phyloP scores from a whole-genome alignment of 2,113 vertebrate genomes.

The Gopherus evgoodei region DNA sequence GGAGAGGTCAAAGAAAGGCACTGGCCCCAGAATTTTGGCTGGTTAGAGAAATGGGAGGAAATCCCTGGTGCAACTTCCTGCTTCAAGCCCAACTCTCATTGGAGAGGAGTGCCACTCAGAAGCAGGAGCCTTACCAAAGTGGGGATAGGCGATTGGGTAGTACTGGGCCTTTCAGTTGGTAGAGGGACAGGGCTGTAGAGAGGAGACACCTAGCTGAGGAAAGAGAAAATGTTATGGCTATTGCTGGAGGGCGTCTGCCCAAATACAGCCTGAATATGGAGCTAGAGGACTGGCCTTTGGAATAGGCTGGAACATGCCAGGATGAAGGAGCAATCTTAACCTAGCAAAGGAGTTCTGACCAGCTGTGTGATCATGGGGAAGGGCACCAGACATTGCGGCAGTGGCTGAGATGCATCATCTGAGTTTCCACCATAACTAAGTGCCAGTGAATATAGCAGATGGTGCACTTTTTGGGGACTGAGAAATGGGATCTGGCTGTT shows the following conservation, averaged over 20 bases:
- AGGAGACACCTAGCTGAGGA: no score
- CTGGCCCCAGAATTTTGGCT: no score
- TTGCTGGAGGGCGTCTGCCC: not conserved
- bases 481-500: not conserved
- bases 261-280: not conserved
- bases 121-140: not conserved
- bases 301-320: not conserved
- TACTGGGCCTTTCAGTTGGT: no score
- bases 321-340: not conserved
- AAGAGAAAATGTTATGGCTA: no score
- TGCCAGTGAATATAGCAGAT: not conserved
- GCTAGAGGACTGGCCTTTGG: not conserved
- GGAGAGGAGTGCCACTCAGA: no score
- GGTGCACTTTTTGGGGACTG: no score
- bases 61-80: no score
- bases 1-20: no score
- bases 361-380: not conserved
- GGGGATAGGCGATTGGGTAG: not conserved
- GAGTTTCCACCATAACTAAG: not conserved
- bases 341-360: not conserved
- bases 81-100: no score
- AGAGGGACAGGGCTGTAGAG: no score
- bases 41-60: no score
- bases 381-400: no score
- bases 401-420: not conserved